phyloP scores from a whole-genome alignment of 2,888 invertebrate genomes.

The Endotricha flammealis region DNA sequence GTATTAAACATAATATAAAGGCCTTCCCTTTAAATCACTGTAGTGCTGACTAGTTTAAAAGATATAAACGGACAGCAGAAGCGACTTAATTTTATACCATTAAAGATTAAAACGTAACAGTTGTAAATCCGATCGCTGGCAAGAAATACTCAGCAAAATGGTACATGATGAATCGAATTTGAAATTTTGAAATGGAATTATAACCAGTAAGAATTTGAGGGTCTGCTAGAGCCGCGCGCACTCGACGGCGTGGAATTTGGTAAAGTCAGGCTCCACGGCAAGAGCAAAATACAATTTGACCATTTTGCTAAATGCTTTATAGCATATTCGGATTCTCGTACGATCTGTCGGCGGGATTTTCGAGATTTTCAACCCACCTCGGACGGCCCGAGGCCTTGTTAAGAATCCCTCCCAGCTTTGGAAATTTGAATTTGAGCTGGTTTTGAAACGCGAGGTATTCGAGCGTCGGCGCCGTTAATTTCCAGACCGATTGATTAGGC shows the following conservation, averaged over 20 bases:
- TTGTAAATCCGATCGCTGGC: too few relatives aligned
- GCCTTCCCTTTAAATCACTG: too few relatives aligned
- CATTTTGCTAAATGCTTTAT: conserved; percentile 66
- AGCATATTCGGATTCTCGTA: conserved; percentile 65
- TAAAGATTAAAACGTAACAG: too few relatives aligned
- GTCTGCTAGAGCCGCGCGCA: conserved; percentile 10
- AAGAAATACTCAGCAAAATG: too few relatives aligned
- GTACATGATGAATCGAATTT: too few relatives aligned
- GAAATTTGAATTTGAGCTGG: conserved; percentile 54
- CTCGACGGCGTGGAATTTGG: conserved; percentile 2
- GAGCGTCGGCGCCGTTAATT: conserved; percentile 26
- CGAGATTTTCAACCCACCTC: conserved; percentile 67
- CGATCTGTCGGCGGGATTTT: conserved; percentile 66
- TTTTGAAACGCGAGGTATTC: conserved; percentile 44
- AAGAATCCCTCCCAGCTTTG: conserved; percentile 55
- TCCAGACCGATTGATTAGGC: conserved; percentile 8
- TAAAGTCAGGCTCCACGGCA: conserved; percentile 4
- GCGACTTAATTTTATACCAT: too few relatives aligned
- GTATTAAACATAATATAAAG: too few relatives aligned
- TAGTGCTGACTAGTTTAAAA: too few relatives aligned
- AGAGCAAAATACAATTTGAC: conserved; percentile 22
- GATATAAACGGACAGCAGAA: too few relatives aligned
- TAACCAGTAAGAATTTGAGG: conserved; percentile 13
- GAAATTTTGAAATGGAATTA: too few relatives aligned
- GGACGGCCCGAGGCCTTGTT: conserved; percentile 55